Evolutionary conservation across 2,888 invertebrate species (phyloP).

Genomic region (Malachius bipustulatus): DNA sequence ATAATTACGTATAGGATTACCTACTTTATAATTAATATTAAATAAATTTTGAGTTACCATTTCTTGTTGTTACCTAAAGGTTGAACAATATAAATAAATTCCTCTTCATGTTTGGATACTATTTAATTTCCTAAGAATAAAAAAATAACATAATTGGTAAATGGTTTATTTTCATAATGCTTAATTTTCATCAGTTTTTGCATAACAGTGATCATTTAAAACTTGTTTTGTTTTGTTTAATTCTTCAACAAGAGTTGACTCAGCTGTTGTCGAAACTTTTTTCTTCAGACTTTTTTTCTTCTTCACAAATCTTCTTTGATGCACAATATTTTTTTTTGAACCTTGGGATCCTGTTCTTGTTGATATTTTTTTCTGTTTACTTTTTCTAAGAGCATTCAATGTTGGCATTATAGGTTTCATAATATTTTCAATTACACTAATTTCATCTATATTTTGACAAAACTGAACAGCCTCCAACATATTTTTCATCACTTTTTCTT

Average conservation of each 20-base stretch:
- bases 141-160: too few species aligned
- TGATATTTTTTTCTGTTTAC: background rate
- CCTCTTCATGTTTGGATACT: too few species aligned
- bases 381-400: constrained; percentile 2
- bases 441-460: constrained; percentile 2
- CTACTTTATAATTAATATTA: background rate
- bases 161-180: too few species aligned
- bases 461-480: constrained; percentile 1
- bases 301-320: constrained; percentile 1
- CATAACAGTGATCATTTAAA: constrained; percentile 2
- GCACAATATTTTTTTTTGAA: background rate
- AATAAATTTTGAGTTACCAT: too few species aligned
- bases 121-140: too few species aligned
- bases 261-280: constrained; percentile 2
- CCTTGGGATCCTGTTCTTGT: constrained; percentile 2
- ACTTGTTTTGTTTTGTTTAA: constrained; percentile 1
- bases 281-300: constrained; percentile 7
- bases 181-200: constrained; percentile 2
- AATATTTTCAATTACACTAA: constrained; percentile 1
- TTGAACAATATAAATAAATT: background rate
- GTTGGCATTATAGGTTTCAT: constrained; percentile 2
- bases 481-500: constrained; percentile 1
- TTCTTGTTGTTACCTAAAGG: background rate
- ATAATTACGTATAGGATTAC: background rate
- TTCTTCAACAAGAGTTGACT: constrained; percentile 1